Base-by-base conservation (phyloP, 2,113 vertebrate species). In the Scytalopus superciliaris region DNA sequence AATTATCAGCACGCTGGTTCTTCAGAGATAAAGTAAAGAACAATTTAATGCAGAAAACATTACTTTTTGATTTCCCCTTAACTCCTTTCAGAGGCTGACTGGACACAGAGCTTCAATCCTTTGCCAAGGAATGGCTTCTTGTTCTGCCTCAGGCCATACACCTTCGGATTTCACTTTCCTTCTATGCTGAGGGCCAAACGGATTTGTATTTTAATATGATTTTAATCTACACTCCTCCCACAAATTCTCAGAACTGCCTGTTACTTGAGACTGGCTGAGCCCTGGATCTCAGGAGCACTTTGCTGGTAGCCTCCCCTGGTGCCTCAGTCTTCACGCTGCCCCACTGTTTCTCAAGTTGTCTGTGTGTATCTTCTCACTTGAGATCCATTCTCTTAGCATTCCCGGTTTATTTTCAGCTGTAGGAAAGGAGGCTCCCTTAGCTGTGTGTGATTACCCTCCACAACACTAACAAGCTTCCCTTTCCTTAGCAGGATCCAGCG, bases 21-120 rank as follows among this genome's bases (percentile, higher is more conserved):
- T 69, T 77, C 59, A 86, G 85, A 92, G 88, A 97, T 90, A 94
- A 94, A 88, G 67, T 7, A 49, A 84, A 86, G 78, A 87, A 89
- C 56, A 67, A 81, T 30, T 81, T 25, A 50, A 81, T 37, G 72
- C 67, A 77, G 75, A 40, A 80, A 70, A 86, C 67, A 59, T 4
- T 1, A 8, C 12, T 31, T 40, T 79, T 28, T 73, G 24, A 60
- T 77, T 67, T 72, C 30, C 74, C 10, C 7, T 0, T 5, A 24
- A 15, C 19, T 84, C 19, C 63, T 96, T 76, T 24, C 68, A 68
- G 72, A 90, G 49, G 57, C 40, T 82, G 62, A 16, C 39, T 31
- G 59, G 45, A 66, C 18, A 56, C n/a, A 62, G 12, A 67, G 4
- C 42, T 88, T 37, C 57, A 89, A 50, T 40, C 30, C 44, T 60